A percentile compares a stretch with the other conserved stretches of the same genome.
These are phyloP conservation scores for Psittacula derbiana DNA, from an alignment of 2,797 vertebrate genomes.

Conservation along the genomic window DNA sequence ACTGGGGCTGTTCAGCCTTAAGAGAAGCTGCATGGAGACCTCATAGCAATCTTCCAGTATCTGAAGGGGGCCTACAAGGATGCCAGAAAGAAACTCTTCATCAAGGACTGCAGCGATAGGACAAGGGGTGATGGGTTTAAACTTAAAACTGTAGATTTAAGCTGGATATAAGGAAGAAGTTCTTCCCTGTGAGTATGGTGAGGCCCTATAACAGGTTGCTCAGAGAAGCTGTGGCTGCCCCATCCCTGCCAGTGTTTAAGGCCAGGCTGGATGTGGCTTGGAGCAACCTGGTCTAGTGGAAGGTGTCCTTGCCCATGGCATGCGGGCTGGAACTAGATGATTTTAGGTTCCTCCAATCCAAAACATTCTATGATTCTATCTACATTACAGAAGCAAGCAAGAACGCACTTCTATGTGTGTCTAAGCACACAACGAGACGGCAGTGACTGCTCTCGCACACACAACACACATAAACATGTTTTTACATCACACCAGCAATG, in stretches of 20 bases:
- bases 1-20: background rate
- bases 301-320: background rate
- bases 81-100: no score
- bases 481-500: background rate
- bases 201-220: background rate
- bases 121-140: background rate
- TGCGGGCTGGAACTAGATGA: background rate
- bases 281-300: background rate
- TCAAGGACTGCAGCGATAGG: background rate
- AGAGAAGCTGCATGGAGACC: background rate
- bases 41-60: background rate
- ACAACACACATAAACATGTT: fast-evolving
- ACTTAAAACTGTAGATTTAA: background rate
- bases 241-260: background rate
- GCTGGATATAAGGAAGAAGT: background rate
- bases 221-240: background rate
- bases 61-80: background rate
- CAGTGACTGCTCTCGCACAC: fast-evolving
- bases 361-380: background rate
- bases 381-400: fast-evolving
- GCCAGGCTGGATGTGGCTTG: background rate
- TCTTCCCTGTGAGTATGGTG: background rate
- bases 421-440: fast-evolving
- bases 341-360: background rate
- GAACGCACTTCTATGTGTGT: fast-evolving